Conservation (phyloP, 2,888 invertebrate genomes). For the Drosophila borealis region DNA sequence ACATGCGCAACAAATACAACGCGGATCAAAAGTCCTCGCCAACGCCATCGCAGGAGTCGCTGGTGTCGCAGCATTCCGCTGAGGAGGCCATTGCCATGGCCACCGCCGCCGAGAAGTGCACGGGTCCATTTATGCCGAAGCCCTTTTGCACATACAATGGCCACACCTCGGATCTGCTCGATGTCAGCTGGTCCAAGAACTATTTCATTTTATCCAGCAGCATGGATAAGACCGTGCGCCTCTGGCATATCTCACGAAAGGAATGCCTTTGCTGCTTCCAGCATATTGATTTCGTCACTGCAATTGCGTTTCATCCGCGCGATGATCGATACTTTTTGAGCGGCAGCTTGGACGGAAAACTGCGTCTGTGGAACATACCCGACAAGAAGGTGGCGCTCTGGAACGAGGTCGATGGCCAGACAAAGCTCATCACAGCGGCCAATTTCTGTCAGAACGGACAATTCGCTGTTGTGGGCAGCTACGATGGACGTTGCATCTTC, state of each 20-base stretch:
- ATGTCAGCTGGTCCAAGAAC: conserved; percentile 99
- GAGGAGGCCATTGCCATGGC: conserved; percentile 87
- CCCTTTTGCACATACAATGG: conserved; percentile 97
- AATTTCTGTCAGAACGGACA: conserved; percentile 99
- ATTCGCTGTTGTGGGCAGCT: conserved; percentile 98
- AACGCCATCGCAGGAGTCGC: conserved; percentile 96
- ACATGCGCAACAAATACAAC: conserved; percentile 97
- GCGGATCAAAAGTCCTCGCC: conserved; percentile 95
- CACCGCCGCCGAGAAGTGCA: conserved; percentile 87
- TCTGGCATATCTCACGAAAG: conserved; percentile 98
- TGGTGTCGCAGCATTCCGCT: conserved; percentile 91
- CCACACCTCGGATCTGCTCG: conserved; percentile 97
- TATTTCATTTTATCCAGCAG: conserved; percentile 98
- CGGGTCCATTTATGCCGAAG: conserved; percentile 93
- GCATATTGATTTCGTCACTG: conserved; percentile 99
- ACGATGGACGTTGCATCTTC: conserved; percentile 99
- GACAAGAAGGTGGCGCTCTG: conserved; percentile 99
- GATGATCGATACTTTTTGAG: conserved; percentile 96
- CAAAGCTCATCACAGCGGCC: conserved; percentile 97
- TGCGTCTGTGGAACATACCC: conserved; percentile 99
- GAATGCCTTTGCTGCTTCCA: conserved; percentile 99
- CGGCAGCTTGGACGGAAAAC: conserved; percentile 98
- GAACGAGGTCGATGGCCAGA: conserved; percentile 98
- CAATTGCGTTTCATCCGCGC: conserved; percentile 98
- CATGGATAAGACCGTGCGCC: conserved; percentile 98